Evolutionary conservation across 2,797 vertebrate genomes (phyloP).

Genomic region (Buphagus erythrorhynchus): DNA sequence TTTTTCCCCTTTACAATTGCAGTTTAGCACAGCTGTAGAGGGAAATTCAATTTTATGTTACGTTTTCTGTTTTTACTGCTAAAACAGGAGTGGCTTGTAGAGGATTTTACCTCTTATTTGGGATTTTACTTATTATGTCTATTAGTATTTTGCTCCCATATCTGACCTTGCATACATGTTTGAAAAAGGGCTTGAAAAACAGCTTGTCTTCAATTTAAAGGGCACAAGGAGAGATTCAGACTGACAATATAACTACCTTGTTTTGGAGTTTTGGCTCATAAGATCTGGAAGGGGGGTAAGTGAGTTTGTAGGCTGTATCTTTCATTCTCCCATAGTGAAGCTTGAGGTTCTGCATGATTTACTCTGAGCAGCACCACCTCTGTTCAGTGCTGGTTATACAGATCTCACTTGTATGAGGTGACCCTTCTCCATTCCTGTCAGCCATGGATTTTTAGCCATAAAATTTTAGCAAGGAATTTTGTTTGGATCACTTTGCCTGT

Average conservation of each 20-base stretch:
- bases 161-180: neutral
- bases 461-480: neutral
- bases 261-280: neutral
- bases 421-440: neutral
- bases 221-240: neutral
- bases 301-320: neutral
- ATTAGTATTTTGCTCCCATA: neutral
- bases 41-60: conserved; percentile 18
- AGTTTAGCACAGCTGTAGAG: neutral
- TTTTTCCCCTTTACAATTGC: neutral
- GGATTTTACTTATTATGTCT: neutral
- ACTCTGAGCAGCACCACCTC: neutral
- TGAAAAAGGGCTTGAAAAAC: neutral
- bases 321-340: neutral
- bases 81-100: neutral
- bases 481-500: neutral
- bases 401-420: neutral
- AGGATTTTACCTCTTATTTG: neutral
- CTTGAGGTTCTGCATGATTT: neutral
- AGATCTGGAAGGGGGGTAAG: neutral
- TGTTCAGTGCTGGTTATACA: neutral
- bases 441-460: neutral
- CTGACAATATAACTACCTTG: neutral
- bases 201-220: neutral
- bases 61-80: neutral